Percentiles rank a stretch among this genome's conserved stretches.
Conservation (phyloP, 53 echinoderm and acorn worm species). For the Astropecten irregularis region DNA sequence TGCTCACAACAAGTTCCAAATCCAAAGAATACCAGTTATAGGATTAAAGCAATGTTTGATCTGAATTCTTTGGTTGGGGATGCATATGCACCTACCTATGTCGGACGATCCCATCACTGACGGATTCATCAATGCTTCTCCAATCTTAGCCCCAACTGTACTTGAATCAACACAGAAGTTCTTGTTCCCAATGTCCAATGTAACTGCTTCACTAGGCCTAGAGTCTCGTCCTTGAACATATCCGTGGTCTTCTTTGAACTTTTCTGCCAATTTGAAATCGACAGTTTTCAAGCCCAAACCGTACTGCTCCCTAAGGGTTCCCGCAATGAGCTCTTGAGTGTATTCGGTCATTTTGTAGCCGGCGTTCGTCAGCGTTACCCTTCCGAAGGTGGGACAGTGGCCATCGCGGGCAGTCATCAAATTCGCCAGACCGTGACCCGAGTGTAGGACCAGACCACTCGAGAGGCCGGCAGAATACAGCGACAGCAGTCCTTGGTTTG, state of each 20-base stretch:
- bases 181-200: not conserved
- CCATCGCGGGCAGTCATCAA: slow-evolving; percentile 70
- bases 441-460: slow-evolving; percentile 67
- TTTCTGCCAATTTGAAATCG: slow-evolving; percentile 23
- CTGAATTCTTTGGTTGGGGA: no score
- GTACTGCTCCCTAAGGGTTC: not conserved
- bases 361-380: slow-evolving; percentile 36
- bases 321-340: slow-evolving; percentile 13
- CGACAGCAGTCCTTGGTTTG: slow-evolving; percentile 62
- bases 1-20: no score
- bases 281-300: not conserved
- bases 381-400: slow-evolving; percentile 57
- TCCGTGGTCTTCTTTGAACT: slow-evolving; percentile 41
- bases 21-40: no score
- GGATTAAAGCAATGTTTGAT: no score
- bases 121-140: slow-evolving; percentile 43
- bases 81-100: not conserved
- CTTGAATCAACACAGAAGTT: slow-evolving; percentile 3
- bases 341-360: slow-evolving; percentile 45
- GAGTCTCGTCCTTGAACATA: not conserved
- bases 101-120: not conserved
- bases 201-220: not conserved
- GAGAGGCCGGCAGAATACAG: slow-evolving; percentile 68
- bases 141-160: slow-evolving; percentile 43
- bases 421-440: slow-evolving; percentile 46